Evolutionary conservation across 2,797 vertebrate species (phyloP).

Genomic region (Tapirus indicus): DNA sequence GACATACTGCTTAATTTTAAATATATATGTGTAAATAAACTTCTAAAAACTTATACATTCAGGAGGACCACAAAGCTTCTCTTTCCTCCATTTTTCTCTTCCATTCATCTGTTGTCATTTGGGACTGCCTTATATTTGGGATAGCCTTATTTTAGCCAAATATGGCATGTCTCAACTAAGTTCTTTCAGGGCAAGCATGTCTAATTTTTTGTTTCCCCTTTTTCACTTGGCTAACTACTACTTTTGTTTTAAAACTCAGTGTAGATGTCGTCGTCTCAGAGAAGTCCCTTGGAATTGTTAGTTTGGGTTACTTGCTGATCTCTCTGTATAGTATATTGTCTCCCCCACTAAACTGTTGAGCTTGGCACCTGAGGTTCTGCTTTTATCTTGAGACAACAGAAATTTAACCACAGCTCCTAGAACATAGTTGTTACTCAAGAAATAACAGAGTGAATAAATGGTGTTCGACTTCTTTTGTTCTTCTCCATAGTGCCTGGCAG

Average conservation of each 20-base stretch:
- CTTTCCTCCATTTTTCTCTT: conserved; percentile 1
- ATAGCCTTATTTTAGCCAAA: conserved; percentile 5
- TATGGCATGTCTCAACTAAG: not conserved
- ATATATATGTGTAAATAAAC: not conserved
- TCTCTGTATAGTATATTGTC: not conserved
- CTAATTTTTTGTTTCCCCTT: not conserved
- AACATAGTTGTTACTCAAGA: conserved; percentile 16
- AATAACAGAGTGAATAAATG: conserved; percentile 2
- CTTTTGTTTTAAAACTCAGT: not conserved
- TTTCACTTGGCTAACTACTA: not conserved
- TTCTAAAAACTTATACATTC: not conserved
- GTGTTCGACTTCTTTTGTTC: not conserved
- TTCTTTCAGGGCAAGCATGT: not conserved
- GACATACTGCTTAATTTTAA: conserved; percentile 41
- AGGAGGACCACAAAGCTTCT: not conserved
- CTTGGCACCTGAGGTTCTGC: not conserved
- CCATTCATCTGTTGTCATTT: not conserved
- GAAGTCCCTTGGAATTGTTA: not conserved
- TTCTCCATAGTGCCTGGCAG: not conserved
- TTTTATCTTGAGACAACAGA: conserved; percentile 57
- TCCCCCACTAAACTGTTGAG: not conserved
- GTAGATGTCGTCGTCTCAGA: not conserved
- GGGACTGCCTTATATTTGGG: not conserved
- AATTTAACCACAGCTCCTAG: conserved; percentile 41
- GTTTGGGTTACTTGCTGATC: conserved; percentile 28